Percentiles rank a stretch among this genome's conserved stretches.
Conservation (phyloP, 2,888 invertebrate species). For the Drosophila seclusa region DNA sequence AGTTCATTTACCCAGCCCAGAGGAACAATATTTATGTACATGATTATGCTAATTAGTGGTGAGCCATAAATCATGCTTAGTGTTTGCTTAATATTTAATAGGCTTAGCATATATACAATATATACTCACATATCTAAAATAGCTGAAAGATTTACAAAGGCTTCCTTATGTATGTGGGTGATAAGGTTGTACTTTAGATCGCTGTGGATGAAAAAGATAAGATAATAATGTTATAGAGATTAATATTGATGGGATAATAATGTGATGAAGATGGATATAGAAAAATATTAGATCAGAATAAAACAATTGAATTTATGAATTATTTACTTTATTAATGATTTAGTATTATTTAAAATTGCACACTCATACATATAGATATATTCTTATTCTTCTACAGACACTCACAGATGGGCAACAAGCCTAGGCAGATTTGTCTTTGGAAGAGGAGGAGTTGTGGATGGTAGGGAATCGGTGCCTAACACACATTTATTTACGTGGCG, state of each 20-base stretch:
- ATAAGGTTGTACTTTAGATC: slow-evolving; percentile 85
- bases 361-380: neutral
- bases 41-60: slow-evolving; percentile 59
- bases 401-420: slow-evolving; percentile 18
- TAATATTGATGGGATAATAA: neutral
- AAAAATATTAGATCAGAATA: neutral
- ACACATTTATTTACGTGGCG: slow-evolving; percentile 67
- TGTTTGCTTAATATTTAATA: slow-evolving; percentile 25
- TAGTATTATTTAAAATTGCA: neutral
- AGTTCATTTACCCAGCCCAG: slow-evolving; percentile 46
- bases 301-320: neutral
- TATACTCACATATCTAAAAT: slow-evolving; percentile 86
- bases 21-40: slow-evolving; percentile 26
- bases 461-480: slow-evolving; percentile 14
- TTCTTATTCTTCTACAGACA: neutral
- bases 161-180: slow-evolving; percentile 83
- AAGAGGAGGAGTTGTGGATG: neutral
- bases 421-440: slow-evolving; percentile 15
- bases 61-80: slow-evolving; percentile 48
- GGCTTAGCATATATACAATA: neutral
- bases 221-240: neutral
- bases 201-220: slow-evolving; percentile 54
- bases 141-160: slow-evolving; percentile 85
- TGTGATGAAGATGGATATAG: neutral
- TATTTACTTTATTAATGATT: neutral